phyloP scores from a whole-genome alignment of 2,113 vertebrate genomes.

The Pomatorhinus ruficollis region DNA sequence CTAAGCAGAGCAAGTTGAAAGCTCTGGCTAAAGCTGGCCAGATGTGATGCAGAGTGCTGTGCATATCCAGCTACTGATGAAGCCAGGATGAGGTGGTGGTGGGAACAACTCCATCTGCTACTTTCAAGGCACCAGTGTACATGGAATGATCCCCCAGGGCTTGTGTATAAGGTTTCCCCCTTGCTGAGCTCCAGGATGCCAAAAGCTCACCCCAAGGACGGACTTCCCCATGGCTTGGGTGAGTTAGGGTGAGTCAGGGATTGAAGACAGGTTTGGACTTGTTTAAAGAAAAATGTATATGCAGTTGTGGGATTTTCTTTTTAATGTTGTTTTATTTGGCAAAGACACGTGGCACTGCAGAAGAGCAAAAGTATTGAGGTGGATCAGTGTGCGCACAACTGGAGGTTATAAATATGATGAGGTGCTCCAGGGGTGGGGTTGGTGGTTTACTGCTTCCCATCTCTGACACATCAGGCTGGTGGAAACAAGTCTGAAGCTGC shows the following conservation, averaged over 20 bases:
- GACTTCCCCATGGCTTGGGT: not conserved
- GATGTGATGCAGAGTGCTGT: not conserved
- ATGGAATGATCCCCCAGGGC: not conserved
- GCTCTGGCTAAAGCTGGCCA: not conserved
- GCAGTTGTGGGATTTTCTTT: not conserved
- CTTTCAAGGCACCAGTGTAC: not conserved
- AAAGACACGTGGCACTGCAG: not conserved
- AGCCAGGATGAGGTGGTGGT: not conserved
- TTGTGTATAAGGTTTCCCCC: not conserved
- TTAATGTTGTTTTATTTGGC: not conserved
- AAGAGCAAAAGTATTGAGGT: not conserved
- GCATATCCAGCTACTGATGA: not conserved
- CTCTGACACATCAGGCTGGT: not conserved
- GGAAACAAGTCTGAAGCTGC: not conserved
- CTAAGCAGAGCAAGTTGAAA: not conserved
- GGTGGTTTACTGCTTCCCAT: not conserved
- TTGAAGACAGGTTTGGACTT: not conserved
- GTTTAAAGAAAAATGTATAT: not conserved
- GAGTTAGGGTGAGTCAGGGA: not conserved
- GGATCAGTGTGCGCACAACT: fast-evolving
- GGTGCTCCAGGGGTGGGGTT: not conserved
- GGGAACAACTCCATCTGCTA: not conserved
- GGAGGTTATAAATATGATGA: not conserved
- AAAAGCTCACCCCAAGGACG: not conserved
- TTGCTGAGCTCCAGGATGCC: not conserved